Evolutionary conservation across 2,888 invertebrate species (phyloP), one percentile per base, ranked within the genome.

Genomic region (Drosophila robusta): DNA sequence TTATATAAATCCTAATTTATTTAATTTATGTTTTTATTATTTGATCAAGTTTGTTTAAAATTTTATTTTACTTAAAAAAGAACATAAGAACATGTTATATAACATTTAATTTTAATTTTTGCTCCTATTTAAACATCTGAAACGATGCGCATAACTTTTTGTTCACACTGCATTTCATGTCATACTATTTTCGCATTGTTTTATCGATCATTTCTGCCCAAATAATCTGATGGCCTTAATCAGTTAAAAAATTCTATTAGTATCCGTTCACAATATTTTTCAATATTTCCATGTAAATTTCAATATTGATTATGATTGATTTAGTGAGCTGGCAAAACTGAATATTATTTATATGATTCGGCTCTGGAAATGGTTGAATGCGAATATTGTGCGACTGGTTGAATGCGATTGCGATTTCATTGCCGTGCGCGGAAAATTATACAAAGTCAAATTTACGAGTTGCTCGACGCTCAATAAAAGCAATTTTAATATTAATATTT

Each of bases 401-500:
- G 32, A 50, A 51, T 58, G 45, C 34, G 63, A 60, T 78, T 69
- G 42, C 52, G 56, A 36, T 36, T 80, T 42, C 29, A 14, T 45
- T 64, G 41, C 56, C 29, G 54, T 45, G 44, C 26, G 14, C 44
- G 42, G 71, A 58, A 84, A 81, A 70, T 87, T 75, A 69, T 76
- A 66, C 79, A 84, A 83, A 85, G 69, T 71, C 14, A 16, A 76
- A 83, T 83, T 83, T 82, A 87, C 75, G 87, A 73, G 67, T 50
- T 56, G 42, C 45, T 44, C 56, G 47, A 62, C 41, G 60, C 70
- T 78, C 73, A 64, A 84, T 78, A 75, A 69, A 78, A 70, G 79
- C 79, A 81, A 85, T 82, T 87, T 87, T 77, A 68, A 77, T 85
- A 82, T 77, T 75, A 82, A 82, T 80, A 83, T 74, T 79, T 77